Percentiles rank a stretch among this genome's conserved stretches.
Evolutionary conservation across 2,113 vertebrate genomes (phyloP).

Genomic region (Urocynchramus pylzowi): DNA sequence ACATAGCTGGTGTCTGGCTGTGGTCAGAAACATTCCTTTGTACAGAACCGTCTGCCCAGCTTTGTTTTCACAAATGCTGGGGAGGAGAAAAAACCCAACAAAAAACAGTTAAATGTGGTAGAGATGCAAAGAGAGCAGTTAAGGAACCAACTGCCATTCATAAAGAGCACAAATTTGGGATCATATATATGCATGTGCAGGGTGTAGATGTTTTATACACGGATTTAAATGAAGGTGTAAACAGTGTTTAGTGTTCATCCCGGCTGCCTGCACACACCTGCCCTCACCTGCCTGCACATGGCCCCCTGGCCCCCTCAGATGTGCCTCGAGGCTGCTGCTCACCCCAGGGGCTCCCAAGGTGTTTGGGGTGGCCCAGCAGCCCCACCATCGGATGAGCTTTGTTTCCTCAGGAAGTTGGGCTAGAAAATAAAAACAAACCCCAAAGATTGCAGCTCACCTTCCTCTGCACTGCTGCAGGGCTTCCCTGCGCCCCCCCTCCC

Average conservation of each 20-base stretch:
- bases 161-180: neutral
- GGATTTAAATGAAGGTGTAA: neutral
- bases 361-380: neutral
- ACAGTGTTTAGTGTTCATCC: neutral
- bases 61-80: slow-evolving; percentile 35
- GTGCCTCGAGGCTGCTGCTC: neutral
- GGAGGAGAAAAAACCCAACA: neutral
- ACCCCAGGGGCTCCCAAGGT: neutral
- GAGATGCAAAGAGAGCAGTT: slow-evolving; percentile 14
- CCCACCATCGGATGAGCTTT: neutral
- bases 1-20: slow-evolving; percentile 44
- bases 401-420: slow-evolving; percentile 34
- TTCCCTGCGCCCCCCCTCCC: neutral
- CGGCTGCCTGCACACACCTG: neutral
- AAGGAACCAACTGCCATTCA: slow-evolving; percentile 12
- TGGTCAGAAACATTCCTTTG: slow-evolving; percentile 48
- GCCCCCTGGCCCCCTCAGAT: neutral
- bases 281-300: neutral
- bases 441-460: neutral
- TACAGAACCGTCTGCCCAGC: neutral
- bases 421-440: slow-evolving; percentile 30
- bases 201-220: neutral
- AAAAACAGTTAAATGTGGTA: neutral
- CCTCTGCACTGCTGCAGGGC: neutral
- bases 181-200: neutral